Base-by-base conservation (phyloP, 1,140 invertebrate genomes). In the Riptortus pedestris region DNA sequence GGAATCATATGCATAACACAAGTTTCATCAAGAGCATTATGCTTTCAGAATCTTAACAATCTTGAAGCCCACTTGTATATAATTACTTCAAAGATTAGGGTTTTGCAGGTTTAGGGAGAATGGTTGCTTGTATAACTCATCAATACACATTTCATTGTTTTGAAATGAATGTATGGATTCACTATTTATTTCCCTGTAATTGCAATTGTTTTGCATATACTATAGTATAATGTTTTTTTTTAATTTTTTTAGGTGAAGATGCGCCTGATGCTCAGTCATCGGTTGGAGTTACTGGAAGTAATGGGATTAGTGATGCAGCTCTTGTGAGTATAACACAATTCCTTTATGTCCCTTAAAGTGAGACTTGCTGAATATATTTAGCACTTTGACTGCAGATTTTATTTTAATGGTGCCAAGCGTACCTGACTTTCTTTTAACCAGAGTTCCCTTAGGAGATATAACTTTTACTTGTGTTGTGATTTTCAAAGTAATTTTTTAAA, bases 251-350 rank as follows among this genome's bases (percentile, higher is more conserved):
- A 47, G 45, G 45, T 47, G 45, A 47, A n/a, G 52, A 57, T 9
- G 14, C 24, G 7, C 4, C 3, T 27, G 52, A 57, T 14, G 1
- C 22, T 4, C 52, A 57, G 24, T 5, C 52, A n/a, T 1, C 24
- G n/a, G 27, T 27, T 29, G 62, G 62, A 26, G 62, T 67, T 5
- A 45, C 62, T 18, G 66, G 66, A 38, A 31, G 57, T 2, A 67
- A 67, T 63, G 66, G 66, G 12, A 64, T 67, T 45, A 31, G 43
- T 38, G 62, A 63, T 26, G 24, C 62, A 16, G 38, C 51, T 24
- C 58, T 64, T 59, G 66, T 67, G 31, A 60, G 66, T 66, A 18
- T 20, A 20, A 2, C 4, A 45, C 14, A 9, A 38, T 38, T 38
- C 33, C 16, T 9, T 38, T 9, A 38, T 9, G 7, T 38, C 7